Evolutionary conservation across 1,140 invertebrate genomes (phyloP).

Genomic region (Ptiloglossa arizonensis): DNA sequence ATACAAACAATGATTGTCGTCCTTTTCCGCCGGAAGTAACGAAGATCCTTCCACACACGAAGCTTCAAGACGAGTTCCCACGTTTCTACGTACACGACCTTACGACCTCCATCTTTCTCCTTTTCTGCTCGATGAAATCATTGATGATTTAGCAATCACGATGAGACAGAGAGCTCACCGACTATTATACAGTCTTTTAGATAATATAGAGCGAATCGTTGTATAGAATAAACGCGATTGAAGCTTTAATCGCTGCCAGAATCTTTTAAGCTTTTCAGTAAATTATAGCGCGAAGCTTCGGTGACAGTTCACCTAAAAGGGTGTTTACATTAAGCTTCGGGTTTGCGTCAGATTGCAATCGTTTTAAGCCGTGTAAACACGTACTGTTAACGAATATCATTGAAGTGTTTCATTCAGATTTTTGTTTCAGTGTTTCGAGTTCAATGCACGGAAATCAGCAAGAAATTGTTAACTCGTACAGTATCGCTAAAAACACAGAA

Average conservation of each 20-base stretch:
- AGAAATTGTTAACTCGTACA: too few species aligned
- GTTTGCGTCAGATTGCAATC: neutral
- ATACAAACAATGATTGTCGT: neutral
- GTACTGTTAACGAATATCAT: neutral
- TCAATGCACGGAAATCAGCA: neutral
- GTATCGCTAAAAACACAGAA: too few species aligned
- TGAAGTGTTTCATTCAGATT: neutral
- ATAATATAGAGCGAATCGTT: neutral
- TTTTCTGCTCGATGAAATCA: constrained; percentile 37
- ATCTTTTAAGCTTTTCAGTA: neutral
- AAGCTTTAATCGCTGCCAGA: neutral
- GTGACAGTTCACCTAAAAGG: neutral
- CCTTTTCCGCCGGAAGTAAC: constrained; percentile 18
- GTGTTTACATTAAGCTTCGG: neutral
- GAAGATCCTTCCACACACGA: neutral
- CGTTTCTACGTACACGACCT: constrained; percentile 39
- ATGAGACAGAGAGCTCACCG: neutral
- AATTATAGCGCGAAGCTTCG: neutral
- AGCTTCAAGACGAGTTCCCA: constrained; percentile 37
- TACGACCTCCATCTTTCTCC: constrained; percentile 39
- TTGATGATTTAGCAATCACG: constrained; percentile 49
- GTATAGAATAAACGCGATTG: neutral
- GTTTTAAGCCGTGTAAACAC: too few species aligned
- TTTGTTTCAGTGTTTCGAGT: too few species aligned
- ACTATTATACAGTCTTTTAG: neutral